These are phyloP conservation scores for Yponomeuta evonymella DNA, from an alignment of 2,888 invertebrate species.

Conservation along the genomic window DNA sequence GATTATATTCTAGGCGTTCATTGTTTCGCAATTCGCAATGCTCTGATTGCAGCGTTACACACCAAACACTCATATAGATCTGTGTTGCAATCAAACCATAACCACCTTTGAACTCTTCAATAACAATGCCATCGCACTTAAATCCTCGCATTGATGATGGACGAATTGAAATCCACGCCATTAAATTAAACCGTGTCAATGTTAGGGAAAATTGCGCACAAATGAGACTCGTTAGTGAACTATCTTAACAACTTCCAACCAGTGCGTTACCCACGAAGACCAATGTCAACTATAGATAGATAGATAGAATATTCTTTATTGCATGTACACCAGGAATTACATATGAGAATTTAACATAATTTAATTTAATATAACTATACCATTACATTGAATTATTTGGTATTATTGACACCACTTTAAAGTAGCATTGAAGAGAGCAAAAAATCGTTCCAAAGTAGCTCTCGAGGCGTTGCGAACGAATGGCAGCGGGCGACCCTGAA, in stretches of 20 bases:
- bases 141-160: neutral
- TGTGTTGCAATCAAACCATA: constrained; percentile 50
- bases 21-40: constrained; percentile 67
- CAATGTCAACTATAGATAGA: constrained; percentile 29
- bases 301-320: no score
- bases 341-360: no score
- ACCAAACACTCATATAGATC: constrained; percentile 33
- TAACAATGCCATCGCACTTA: neutral
- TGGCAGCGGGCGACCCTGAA: constrained; percentile 69
- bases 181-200: constrained; percentile 21
- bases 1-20: constrained; percentile 58
- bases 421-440: constrained; percentile 52
- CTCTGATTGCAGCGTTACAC: constrained; percentile 64
- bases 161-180: constrained; percentile 5
- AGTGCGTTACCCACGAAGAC: constrained; percentile 26
- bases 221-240: constrained; percentile 18
- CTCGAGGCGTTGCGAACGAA: constrained; percentile 40
- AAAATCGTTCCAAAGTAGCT: constrained; percentile 37
- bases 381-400: constrained; percentile 23
- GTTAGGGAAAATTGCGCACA: constrained; percentile 22
- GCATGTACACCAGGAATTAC: no score
- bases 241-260: constrained; percentile 10
- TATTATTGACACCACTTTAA: constrained; percentile 15
- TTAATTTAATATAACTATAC: no score
- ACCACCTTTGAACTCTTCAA: constrained; percentile 21